Base-by-base conservation (phyloP, 1,140 invertebrate genomes). In the Aphaenogaster rudis region DNA sequence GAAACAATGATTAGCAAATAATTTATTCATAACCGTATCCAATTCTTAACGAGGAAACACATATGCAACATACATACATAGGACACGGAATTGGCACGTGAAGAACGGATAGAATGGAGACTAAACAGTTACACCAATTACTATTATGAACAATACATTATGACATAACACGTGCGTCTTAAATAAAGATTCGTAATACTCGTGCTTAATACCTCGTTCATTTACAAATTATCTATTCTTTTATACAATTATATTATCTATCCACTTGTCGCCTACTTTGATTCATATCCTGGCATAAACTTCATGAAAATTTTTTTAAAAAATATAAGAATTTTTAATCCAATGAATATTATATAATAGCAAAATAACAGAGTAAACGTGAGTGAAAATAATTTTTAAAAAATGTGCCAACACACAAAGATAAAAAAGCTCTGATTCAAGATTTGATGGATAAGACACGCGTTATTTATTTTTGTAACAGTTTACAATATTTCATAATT, bases 401-500 rank as follows among this genome's bases (percentile, higher is more conserved):
- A 61, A 21, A 50, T 61, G 4, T 63, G 36, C 17, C 11, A 64
- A 57, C 28, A 57, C 28, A n/a, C 28, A 3, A n/a, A 21, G 3
- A 7, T 5, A 54, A 64, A 48, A 64, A 17, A 6, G 13, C 50
- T 48, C 39, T 36, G 33, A n/a, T 42, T 36, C 33, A 6, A 45
- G 1, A 79, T 64, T 78, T 63, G 11, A 33, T 3, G 15, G 15
- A 21, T 8, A 42, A 6, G 8, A 66, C 7, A 45, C 4, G 9
- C 17, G 42, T 50, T 21, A 36, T 66, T 66, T 39, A 50, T 0
- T 13, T 17, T 28, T 8, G 21, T 33, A 17, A 63, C 15, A 17
- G n/a, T 54, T 50, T 15, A 52, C 8, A 28, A 7, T 45, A 78
- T 79, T 78, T 64, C 42, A 1, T 52, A 69, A 69, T 66, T 42